These are phyloP conservation scores for Arenaria interpres DNA, from an alignment of 2,113 vertebrate genomes.

Conservation along the genomic window DNA sequence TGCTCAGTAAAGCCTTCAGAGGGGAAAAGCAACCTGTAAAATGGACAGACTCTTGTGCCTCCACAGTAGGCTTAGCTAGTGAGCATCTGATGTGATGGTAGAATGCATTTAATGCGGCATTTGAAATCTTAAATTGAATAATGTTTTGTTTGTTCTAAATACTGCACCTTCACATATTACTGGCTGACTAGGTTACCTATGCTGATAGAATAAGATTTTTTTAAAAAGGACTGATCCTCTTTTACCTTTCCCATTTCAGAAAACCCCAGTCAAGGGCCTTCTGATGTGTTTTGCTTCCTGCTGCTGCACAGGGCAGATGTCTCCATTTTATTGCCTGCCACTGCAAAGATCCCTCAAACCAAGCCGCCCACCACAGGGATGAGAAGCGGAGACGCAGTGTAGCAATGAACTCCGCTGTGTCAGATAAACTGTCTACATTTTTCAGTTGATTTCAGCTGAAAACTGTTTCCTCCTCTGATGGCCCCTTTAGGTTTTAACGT, in stretches of 20 bases:
- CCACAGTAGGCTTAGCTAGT: neutral
- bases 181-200: neutral
- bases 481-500: neutral
- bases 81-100: neutral
- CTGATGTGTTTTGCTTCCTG: neutral
- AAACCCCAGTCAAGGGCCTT: neutral
- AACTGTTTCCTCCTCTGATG: neutral
- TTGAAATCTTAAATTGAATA: neutral
- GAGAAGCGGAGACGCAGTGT: accelerated
- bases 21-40: neutral
- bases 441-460: neutral
- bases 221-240: neutral
- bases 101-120: neutral
- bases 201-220: neutral
- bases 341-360: neutral
- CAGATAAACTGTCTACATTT: accelerated
- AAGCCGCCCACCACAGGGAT: accelerated
- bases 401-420: neutral
- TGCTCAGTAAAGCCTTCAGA: neutral
- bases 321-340: neutral
- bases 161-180: neutral
- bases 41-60: neutral
- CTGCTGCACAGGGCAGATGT: neutral
- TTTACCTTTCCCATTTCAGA: neutral
- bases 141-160: neutral